Percentiles rank a stretch among this genome's conserved stretches.
These are phyloP conservation scores for Mechanitis messenoides DNA, from an alignment of 2,888 invertebrate genomes.

Conservation along the genomic window DNA sequence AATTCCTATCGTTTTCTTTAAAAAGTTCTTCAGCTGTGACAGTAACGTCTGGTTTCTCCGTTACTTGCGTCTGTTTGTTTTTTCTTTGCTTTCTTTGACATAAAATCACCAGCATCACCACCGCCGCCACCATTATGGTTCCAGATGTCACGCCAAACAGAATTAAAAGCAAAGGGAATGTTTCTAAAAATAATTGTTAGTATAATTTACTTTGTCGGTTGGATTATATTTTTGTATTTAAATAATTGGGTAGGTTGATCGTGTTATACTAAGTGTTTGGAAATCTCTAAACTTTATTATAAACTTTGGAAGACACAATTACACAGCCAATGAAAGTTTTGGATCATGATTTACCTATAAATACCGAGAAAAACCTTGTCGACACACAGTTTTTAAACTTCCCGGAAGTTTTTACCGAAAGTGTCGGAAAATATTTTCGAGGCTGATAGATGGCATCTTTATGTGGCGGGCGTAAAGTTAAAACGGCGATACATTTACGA, in stretches of 20 bases:
- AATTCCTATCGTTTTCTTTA: conserved; percentile 91
- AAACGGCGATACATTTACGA: conserved; percentile 60
- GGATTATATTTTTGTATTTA: not conserved
- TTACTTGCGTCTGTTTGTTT: conserved; percentile 64
- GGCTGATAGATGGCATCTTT: conserved; percentile 35
- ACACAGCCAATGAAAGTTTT: not conserved
- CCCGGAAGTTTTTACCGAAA: conserved; percentile 13
- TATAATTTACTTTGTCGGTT: not conserved
- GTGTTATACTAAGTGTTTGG: not conserved
- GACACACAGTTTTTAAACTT: conserved; percentile 3
- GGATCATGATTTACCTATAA: conserved; percentile 3
- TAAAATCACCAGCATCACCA: conserved; percentile 89
- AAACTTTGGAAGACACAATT: not conserved
- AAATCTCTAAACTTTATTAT: not conserved
- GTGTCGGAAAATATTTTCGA: conserved; percentile 23
- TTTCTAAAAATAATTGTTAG: conserved; percentile 74
- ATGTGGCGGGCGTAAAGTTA: conserved; percentile 54
- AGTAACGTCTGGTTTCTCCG: conserved; percentile 78
- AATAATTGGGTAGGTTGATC: not conserved
- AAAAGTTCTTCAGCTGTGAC: conserved; percentile 71
- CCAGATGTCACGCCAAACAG: conserved; percentile 90
- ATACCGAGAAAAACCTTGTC: not conserved
- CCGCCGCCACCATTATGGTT: conserved; percentile 89
- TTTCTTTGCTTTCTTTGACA: conserved; percentile 82
- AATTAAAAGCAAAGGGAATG: conserved; percentile 86